A percentile compares a stretch with the other conserved stretches of the same genome.
phyloP scores from a whole-genome alignment of 2,888 invertebrate genomes.

The Pollenia labialis region DNA sequence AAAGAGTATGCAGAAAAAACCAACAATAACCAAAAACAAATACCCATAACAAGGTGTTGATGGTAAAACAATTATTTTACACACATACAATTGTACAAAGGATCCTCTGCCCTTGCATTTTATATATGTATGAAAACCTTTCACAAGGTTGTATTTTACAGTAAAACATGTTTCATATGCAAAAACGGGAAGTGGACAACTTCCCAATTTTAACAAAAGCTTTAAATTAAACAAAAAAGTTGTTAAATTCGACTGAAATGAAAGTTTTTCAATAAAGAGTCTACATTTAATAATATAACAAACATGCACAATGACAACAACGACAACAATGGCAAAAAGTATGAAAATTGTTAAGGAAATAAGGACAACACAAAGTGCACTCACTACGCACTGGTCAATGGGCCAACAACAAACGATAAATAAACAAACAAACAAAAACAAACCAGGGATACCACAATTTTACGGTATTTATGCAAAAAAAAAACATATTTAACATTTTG shows the following conservation, averaged over 20 bases:
- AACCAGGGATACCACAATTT: background rate
- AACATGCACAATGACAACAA: slow-evolving; percentile 34
- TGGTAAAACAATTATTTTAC: slow-evolving; percentile 63
- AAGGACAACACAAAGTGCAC: slow-evolving; percentile 38
- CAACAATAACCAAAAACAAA: slow-evolving; percentile 4
- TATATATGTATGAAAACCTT: slow-evolving; percentile 18
- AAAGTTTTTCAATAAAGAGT: slow-evolving; percentile 32
- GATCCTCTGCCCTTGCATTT: background rate
- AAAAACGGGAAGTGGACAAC: slow-evolving; percentile 24
- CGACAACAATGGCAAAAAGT: slow-evolving; percentile 29
- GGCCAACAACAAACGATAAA: background rate
- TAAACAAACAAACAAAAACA: background rate
- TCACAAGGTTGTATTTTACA: slow-evolving; percentile 55
- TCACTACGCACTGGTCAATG: slow-evolving; percentile 63
- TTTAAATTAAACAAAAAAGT: slow-evolving; percentile 42
- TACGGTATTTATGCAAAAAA: background rate
- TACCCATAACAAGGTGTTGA: slow-evolving; percentile 58
- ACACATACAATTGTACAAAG: background rate
- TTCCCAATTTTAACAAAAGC: slow-evolving; percentile 34
- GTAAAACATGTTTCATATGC: slow-evolving; percentile 44
- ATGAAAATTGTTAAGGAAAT: background rate
- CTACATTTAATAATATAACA: slow-evolving; percentile 69
- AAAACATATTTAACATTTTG: background rate
- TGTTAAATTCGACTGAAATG: slow-evolving; percentile 63
- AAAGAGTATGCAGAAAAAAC: slow-evolving; percentile 10